Evolutionary conservation across 1,140 invertebrate genomes (phyloP).

Genomic region (Hydropsyche tenuis): DNA sequence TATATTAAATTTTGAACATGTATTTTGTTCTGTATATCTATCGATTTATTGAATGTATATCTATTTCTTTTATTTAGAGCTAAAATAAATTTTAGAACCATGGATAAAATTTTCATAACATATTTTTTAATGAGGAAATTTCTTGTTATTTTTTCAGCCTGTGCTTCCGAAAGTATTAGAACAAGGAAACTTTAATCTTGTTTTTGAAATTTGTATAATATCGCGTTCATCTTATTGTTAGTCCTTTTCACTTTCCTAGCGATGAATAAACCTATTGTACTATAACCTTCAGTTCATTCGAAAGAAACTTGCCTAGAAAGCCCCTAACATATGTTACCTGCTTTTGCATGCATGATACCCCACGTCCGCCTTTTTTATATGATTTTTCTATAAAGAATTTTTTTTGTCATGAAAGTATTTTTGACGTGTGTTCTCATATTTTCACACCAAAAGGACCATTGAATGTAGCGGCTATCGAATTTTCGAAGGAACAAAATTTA

Average conservation of each 20-base stretch:
- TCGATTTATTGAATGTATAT: too few relatives aligned
- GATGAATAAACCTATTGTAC: neutral
- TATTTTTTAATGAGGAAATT: too few relatives aligned
- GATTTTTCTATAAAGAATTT: conserved; percentile 1
- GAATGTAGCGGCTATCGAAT: neutral
- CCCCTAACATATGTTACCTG: neutral
- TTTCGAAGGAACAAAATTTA: neutral
- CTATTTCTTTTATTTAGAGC: too few relatives aligned
- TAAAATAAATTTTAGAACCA: too few relatives aligned
- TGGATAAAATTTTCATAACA: too few relatives aligned
- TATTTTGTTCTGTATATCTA: too few relatives aligned
- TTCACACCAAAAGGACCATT: neutral
- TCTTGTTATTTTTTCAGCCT: too few relatives aligned
- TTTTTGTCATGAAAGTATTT: neutral
- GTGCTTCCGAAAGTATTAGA: too few relatives aligned
- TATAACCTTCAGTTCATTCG: neutral
- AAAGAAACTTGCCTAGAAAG: neutral
- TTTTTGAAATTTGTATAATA: too few relatives aligned
- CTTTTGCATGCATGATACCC: conserved; percentile 20
- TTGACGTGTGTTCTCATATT: conserved; percentile 2
- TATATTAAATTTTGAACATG: too few relatives aligned
- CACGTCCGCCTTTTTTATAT: conserved; percentile 1
- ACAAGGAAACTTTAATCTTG: too few relatives aligned
- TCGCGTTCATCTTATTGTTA: neutral
- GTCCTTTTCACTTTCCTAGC: neutral